phyloP scores from a whole-genome alignment of 92 coral and sea anemone genomes.

The Desmophyllum pertusum region DNA sequence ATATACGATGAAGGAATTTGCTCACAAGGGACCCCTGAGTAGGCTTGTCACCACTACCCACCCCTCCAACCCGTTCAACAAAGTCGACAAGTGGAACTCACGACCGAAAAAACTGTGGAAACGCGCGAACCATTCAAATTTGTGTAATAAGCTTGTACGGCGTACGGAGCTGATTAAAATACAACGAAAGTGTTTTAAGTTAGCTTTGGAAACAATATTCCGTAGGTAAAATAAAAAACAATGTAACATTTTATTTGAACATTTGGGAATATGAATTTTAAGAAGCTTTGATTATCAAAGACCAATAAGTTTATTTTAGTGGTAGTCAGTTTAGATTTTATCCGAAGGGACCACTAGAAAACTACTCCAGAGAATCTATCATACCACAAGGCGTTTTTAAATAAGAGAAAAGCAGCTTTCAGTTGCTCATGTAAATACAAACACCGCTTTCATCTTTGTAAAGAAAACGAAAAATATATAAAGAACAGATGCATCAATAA shows the following conservation, averaged over 20 bases:
- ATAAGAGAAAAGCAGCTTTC: neutral
- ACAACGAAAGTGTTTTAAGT: neutral
- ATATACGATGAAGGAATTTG: slow-evolving; percentile 67
- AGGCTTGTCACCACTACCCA: slow-evolving; percentile 84
- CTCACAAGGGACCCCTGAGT: slow-evolving; percentile 91
- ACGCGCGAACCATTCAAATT: slow-evolving; percentile 50
- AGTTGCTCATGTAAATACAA: neutral
- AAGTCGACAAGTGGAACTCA: slow-evolving; percentile 65
- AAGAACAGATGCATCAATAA: slow-evolving; percentile 10
- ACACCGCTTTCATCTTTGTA: slow-evolving; percentile 5
- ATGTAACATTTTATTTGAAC: slow-evolving; percentile 10
- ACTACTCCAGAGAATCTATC: neutral
- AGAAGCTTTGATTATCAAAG: neutral
- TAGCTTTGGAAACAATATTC: neutral
- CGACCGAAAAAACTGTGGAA: slow-evolving; percentile 66
- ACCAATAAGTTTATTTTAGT: too few species aligned
- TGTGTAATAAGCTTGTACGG: slow-evolving; percentile 8
- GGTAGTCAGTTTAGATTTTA: too few species aligned
- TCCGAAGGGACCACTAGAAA: too few species aligned
- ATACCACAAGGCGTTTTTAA: neutral
- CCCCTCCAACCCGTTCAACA: slow-evolving; percentile 93
- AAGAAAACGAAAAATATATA: slow-evolving; percentile 1
- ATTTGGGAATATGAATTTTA: neutral
- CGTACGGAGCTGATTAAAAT: neutral
- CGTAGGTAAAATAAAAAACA: neutral